phyloP scores from a whole-genome alignment of 2,113 vertebrate species.

The Beaufortia kweichowensis region DNA sequence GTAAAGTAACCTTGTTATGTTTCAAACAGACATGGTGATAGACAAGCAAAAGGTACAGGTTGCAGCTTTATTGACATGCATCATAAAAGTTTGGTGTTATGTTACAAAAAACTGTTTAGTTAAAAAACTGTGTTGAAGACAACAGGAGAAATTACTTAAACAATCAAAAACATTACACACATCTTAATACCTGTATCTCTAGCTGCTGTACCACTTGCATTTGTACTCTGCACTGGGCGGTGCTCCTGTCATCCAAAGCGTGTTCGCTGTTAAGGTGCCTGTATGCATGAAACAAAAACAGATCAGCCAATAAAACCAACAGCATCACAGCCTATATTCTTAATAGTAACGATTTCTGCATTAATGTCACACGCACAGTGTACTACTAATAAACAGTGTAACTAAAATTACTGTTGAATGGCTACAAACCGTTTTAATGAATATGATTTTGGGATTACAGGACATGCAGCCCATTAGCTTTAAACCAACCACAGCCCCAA shows the following conservation, averaged over 20 bases:
- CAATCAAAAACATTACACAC: too few relatives aligned
- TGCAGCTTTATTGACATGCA: too few relatives aligned
- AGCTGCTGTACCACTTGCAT: conserved; percentile 99
- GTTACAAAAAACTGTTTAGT: too few relatives aligned
- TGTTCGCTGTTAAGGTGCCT: conserved; percentile 99
- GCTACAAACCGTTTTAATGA: background rate
- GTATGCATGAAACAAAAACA: conserved; percentile 47
- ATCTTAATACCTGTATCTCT: conserved; percentile 88
- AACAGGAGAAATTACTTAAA: too few relatives aligned
- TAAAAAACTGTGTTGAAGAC: too few relatives aligned
- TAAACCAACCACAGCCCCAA: background rate
- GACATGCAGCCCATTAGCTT: conserved; percentile 30
- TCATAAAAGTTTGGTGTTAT: too few relatives aligned
- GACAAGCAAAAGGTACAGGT: too few relatives aligned
- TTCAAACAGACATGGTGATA: too few relatives aligned
- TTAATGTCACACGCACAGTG: background rate
- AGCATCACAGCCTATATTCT: background rate
- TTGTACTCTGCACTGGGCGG: conserved; percentile 97
- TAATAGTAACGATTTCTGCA: background rate
- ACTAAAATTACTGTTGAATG: background rate
- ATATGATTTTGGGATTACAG: conserved; percentile 34
- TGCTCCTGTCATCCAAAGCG: conserved; percentile 95
- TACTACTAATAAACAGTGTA: conserved; percentile 6
- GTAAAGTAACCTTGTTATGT: too few relatives aligned
- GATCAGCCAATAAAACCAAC: background rate